Percentiles rank a stretch among this genome's conserved stretches.
phyloP scores from a whole-genome alignment of 2,797 vertebrate species.

The Propithecus deckenii region DNA sequence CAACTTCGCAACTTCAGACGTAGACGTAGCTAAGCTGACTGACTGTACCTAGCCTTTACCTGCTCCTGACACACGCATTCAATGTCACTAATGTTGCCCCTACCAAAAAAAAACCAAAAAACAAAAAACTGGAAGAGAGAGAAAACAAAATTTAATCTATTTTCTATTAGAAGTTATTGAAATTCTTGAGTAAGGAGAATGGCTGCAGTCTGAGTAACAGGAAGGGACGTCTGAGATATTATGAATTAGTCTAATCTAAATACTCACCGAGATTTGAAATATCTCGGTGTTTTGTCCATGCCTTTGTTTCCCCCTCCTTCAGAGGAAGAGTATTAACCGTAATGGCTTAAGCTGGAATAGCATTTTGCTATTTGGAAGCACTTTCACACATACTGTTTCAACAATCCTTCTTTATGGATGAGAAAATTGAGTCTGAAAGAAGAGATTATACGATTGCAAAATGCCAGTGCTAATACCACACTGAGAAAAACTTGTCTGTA shows the following conservation, averaged over 20 bases:
- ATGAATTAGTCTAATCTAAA: not conserved
- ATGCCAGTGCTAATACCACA: not conserved
- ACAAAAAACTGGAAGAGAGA: not conserved
- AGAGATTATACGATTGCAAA: not conserved
- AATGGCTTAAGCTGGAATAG: not conserved
- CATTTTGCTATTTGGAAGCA: not conserved
- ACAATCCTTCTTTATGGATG: not conserved
- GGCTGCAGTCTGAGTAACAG: not conserved
- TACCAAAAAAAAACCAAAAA: too few species aligned
- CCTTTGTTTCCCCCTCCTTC: not conserved
- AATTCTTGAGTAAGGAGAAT: not conserved
- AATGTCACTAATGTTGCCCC: not conserved
- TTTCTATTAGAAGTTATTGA: not conserved
- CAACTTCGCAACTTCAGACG: not conserved
- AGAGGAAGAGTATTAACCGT: not conserved
- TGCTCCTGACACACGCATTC: not conserved
- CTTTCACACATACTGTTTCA: not conserved
- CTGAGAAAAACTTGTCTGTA: not conserved
- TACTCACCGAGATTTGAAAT: not conserved
- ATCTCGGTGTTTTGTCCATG: not conserved
- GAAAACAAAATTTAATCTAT: not conserved
- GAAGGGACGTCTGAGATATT: not conserved
- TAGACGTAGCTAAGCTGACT: not conserved
- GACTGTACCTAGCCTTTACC: not conserved
- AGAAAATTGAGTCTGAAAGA: not conserved